These are phyloP conservation scores for Diachrysia chrysitis DNA, from an alignment of 2,888 invertebrate species.

Conservation along the genomic window DNA sequence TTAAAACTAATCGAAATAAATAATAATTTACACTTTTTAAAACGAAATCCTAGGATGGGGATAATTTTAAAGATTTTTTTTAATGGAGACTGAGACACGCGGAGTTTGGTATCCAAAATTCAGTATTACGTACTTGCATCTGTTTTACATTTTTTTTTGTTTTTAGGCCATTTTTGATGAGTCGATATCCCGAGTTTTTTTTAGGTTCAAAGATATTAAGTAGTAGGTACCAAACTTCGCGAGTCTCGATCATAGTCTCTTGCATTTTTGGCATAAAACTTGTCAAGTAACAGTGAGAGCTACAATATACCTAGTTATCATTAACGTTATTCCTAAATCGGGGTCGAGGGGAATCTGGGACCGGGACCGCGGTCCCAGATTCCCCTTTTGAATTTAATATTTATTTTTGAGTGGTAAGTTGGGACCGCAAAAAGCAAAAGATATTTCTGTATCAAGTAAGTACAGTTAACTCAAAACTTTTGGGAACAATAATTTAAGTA, in stretches of 20 bases:
- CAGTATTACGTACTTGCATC: neutral
- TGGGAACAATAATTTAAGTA: too few species aligned
- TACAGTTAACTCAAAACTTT: too few species aligned
- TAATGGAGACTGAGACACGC: constrained; percentile 14
- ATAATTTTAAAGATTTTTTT: constrained; percentile 52
- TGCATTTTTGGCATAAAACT: constrained; percentile 66
- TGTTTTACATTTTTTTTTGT: neutral
- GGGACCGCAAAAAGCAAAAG: too few species aligned
- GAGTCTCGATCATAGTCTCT: constrained; percentile 52
- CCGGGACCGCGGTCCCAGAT: too few species aligned
- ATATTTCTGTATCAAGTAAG: too few species aligned
- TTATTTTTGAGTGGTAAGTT: too few species aligned
- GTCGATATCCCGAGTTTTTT: neutral
- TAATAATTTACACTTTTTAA: constrained; percentile 76
- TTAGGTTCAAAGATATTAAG: too few species aligned
- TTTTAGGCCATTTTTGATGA: neutral
- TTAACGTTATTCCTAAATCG: constrained; percentile 66
- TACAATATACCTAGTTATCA: constrained; percentile 54
- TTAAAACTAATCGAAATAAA: constrained; percentile 79
- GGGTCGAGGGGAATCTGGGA: too few species aligned
- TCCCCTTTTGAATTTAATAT: too few species aligned
- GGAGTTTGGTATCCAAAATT: constrained; percentile 2
- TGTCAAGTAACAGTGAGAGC: constrained; percentile 63
- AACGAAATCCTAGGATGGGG: constrained; percentile 86
- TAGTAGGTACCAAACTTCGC: constrained; percentile 7